Evolutionary conservation across 2,888 invertebrate species (phyloP).

Genomic region (Caenorhabditis sp.): DNA sequence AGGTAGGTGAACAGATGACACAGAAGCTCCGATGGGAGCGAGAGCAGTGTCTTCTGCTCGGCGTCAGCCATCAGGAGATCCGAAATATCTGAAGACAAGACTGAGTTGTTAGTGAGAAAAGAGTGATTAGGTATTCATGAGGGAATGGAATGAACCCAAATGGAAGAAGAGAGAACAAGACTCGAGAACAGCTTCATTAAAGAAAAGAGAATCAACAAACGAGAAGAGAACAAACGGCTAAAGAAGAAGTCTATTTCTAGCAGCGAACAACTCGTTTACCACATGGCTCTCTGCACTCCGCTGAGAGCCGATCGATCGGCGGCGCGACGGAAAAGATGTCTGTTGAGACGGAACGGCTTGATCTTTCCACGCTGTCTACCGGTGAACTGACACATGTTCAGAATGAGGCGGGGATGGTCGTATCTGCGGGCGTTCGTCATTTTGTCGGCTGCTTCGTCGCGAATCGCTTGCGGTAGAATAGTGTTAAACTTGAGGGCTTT

Average conservation of each 20-base stretch:
- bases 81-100: too few species aligned
- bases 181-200: not conserved
- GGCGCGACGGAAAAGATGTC: conserved; percentile 82
- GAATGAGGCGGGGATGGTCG: conserved; percentile 77
- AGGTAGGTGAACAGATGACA: conserved; percentile 39
- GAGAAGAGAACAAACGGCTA: conserved; percentile 10
- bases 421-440: conserved; percentile 73
- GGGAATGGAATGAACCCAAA: not conserved
- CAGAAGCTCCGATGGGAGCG: conserved; percentile 25
- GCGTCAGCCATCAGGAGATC: conserved; percentile 6
- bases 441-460: conserved; percentile 78
- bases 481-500: conserved; percentile 89
- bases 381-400: conserved; percentile 89
- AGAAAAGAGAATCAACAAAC: conserved; percentile 17
- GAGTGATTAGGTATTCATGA: too few species aligned
- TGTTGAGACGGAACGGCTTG: conserved; percentile 87
- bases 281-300: conserved; percentile 94
- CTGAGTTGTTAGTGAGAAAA: not conserved
- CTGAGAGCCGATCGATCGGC: conserved; percentile 94
- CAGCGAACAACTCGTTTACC: conserved; percentile 83
- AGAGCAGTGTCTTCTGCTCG: not conserved
- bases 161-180: not conserved
- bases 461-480: conserved; percentile 85
- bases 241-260: not conserved
- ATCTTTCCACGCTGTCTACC: conserved; percentile 88